phyloP scores from a whole-genome alignment of 2,888 invertebrate genomes.

The Leptinotarsa peninsularis region DNA sequence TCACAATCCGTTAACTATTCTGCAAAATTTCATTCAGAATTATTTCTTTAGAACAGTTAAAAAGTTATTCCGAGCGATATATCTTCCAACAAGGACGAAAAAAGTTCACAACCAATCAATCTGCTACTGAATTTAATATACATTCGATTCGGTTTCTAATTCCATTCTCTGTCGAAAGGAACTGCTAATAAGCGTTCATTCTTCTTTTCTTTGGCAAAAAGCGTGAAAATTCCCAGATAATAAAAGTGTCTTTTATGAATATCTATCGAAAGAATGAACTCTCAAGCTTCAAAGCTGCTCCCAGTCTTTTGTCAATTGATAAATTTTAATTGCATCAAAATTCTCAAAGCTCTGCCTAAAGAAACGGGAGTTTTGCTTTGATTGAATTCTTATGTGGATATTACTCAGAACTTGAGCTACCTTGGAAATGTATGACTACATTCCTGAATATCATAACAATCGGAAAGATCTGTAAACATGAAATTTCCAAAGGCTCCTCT shows the following conservation, averaged over 20 bases:
- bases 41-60: too few relatives aligned
- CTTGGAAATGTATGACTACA: too few relatives aligned
- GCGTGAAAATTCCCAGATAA: neutral
- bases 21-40: too few relatives aligned
- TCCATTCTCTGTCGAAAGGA: neutral
- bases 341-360: neutral
- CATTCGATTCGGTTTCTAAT: neutral
- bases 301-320: slow-evolving; percentile 20
- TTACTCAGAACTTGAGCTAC: neutral
- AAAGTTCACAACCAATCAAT: too few relatives aligned
- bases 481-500: too few relatives aligned
- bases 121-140: too few relatives aligned
- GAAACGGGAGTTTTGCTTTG: neutral
- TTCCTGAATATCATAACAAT: too few relatives aligned
- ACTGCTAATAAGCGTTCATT: slow-evolving; percentile 1
- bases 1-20: too few relatives aligned
- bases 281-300: slow-evolving; percentile 16
- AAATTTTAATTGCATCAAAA: slow-evolving; percentile 28
- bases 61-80: too few relatives aligned
- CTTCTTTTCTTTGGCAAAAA: neutral
- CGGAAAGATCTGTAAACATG: too few relatives aligned
- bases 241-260: slow-evolving; percentile 23
- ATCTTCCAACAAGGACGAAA: too few relatives aligned
- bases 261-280: slow-evolving; percentile 22
- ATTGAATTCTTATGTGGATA: neutral